Evolutionary conservation across 2,888 invertebrate genomes (phyloP).

Genomic region (Idaea biselata): DNA sequence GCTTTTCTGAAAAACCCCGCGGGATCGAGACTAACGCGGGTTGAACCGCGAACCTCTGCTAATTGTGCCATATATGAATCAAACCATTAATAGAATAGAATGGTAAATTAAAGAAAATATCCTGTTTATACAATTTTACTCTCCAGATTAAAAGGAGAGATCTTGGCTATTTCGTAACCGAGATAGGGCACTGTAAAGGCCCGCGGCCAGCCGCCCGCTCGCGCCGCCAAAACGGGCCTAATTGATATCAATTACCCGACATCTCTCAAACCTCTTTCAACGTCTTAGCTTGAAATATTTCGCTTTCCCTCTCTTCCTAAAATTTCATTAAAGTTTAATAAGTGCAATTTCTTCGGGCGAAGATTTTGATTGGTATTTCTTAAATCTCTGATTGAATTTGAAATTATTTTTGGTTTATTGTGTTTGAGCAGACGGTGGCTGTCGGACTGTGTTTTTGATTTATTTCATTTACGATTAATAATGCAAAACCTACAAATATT

Average conservation of each 20-base stretch:
- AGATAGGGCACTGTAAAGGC: slow-evolving; percentile 24
- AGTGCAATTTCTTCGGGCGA: slow-evolving; percentile 23
- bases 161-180: slow-evolving; percentile 37
- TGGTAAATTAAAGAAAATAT: background rate
- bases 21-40: too few relatives aligned
- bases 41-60: too few relatives aligned
- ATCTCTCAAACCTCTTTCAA: slow-evolving; percentile 58
- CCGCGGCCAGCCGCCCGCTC: slow-evolving; percentile 49
- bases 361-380: slow-evolving; percentile 22
- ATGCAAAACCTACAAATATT: background rate
- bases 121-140: background rate
- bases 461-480: background rate
- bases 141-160: background rate
- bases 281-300: slow-evolving; percentile 46
- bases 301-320: slow-evolving; percentile 36
- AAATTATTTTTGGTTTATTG: slow-evolving; percentile 5
- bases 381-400: slow-evolving; percentile 12
- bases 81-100: background rate
- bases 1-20: too few relatives aligned
- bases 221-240: slow-evolving; percentile 48
- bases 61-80: background rate
- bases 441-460: background rate
- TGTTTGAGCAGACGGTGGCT: background rate
- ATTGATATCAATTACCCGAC: slow-evolving; percentile 71
- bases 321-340: slow-evolving; percentile 45